Conservation (phyloP, 2,888 invertebrate genomes). For the Lasioglossum calceatum region DNA sequence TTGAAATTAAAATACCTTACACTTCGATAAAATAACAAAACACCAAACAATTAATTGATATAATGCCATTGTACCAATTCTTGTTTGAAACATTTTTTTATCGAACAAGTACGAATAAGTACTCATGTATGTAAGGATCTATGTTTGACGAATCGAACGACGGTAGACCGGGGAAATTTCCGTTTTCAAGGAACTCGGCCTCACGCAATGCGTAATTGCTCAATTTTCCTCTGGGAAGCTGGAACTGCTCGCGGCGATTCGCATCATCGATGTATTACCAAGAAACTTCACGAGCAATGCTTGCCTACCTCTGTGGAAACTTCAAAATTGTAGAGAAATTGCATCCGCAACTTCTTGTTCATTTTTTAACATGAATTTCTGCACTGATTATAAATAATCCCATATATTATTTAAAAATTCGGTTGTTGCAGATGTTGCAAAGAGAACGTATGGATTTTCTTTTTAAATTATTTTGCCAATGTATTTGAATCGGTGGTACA, state of each 20-base stretch:
- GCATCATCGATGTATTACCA: conserved; percentile 9
- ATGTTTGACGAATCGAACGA: conserved; percentile 52
- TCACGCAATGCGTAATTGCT: conserved; percentile 78
- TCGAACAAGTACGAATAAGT: background rate
- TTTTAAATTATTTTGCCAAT: background rate
- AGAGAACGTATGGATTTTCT: background rate
- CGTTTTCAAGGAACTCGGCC: conserved; percentile 60
- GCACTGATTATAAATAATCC: background rate
- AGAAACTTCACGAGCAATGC: background rate
- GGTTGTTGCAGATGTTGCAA: no score
- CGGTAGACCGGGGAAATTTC: conserved; percentile 50
- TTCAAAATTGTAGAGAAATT: background rate
- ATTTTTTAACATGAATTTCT: no score
- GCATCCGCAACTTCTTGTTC: background rate
- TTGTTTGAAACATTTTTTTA: background rate
- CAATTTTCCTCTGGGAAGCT: conserved; percentile 73
- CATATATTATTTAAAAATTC: no score
- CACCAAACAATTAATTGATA: no score
- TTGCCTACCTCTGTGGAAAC: background rate
- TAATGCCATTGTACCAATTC: background rate
- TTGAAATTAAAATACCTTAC: no score
- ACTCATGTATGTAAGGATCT: background rate
- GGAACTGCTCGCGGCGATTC: conserved; percentile 54
- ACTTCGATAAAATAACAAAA: no score
- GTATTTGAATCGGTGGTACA: background rate